Evolutionary conservation across 2,888 invertebrate species (phyloP), one percentile per base, ranked within the genome.

Genomic region (Caenorhabditis japonica): DNA sequence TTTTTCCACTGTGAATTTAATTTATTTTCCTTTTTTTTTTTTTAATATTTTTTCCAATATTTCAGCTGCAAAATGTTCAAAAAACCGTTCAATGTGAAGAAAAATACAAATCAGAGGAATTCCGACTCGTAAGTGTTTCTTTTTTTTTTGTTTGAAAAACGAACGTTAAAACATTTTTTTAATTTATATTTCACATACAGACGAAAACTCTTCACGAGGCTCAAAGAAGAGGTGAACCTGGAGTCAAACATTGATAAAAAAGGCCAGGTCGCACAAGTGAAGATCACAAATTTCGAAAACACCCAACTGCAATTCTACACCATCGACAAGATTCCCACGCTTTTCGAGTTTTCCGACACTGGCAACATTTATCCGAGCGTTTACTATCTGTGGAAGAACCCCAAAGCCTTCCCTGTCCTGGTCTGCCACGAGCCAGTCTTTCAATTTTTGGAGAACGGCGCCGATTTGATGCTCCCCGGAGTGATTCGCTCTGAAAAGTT

Each of bases 401-500:
- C 80, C 3, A 55, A 46, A 5, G 55, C 68, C 3, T 81, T 74
- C 46, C 84, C 85, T 13, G 76, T 76, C 1, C 33, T 85, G 1
- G 55, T 84, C 15, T 78, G 86, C 4, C 81, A 76, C 39, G 75
- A 78, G 25, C 64, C 70, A 8, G 84, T 83, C 8, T 56, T 84
- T 7, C 59, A 56, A 5, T 83, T 70, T 41, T 64, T 85, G 8
- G 81, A 83, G 41, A 85, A 82, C 49, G 85, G 85, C 19, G 85
- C 85, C 0, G 85, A 85, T 66, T 59, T 85, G n/a, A 85, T 85
- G 85, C 61, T 85, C 4, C 85, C 84, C 13, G 85, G 82, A 15
- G 70, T 81, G 1, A 68, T 80, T 41, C 39, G 64, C 19, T 46
- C 56, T 21, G 43, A 46, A 4, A 46, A 38, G 8, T 59, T 70